A percentile compares a stretch with the other conserved stretches of the same genome.
Conservation (phyloP, 2,797 vertebrate genomes). For the Lutjanus argentimaculatus region DNA sequence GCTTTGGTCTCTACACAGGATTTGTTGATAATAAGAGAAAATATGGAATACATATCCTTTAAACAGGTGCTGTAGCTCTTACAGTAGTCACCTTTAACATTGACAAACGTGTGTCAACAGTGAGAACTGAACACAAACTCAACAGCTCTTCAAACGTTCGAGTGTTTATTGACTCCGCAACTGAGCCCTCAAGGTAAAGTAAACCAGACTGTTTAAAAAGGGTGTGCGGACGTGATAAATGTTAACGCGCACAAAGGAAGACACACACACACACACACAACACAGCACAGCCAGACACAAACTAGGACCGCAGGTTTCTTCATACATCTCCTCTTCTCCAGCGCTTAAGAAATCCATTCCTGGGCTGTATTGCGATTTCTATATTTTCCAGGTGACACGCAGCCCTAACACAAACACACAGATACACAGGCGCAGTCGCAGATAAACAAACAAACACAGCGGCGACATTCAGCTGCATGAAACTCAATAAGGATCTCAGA, state of each 20-base stretch:
- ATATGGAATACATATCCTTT: neutral
- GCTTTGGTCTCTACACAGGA: too few relatives aligned
- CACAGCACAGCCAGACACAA: neutral
- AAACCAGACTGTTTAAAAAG: constrained; percentile 44
- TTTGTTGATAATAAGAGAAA: neutral
- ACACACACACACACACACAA: constrained; percentile 5
- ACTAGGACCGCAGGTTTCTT: constrained; percentile 16
- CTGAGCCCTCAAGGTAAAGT: constrained; percentile 45
- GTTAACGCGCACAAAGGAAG: neutral
- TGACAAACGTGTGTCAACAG: constrained; percentile 18
- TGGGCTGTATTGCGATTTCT: constrained; percentile 38
- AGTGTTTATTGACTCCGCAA: constrained; percentile 39
- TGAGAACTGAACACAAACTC: constrained; percentile 31
- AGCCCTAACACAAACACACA: constrained; percentile 46
- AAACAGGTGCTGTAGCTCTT: neutral
- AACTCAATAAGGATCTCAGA: constrained; percentile 60
- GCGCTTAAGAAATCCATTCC: constrained; percentile 46
- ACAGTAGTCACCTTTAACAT: constrained; percentile 1
- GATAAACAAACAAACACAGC: constrained; percentile 67
- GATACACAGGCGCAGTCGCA: constrained; percentile 12
- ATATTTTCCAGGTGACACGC: constrained; percentile 36
- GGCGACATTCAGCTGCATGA: constrained; percentile 42
- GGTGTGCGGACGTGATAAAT: constrained; percentile 31
- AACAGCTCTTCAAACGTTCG: constrained; percentile 39
- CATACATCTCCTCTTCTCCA: constrained; percentile 16